Percentiles rank a stretch among this genome's conserved stretches.
phyloP scores from a whole-genome alignment of 2,797 vertebrate genomes.

The Geotria australis region DNA sequence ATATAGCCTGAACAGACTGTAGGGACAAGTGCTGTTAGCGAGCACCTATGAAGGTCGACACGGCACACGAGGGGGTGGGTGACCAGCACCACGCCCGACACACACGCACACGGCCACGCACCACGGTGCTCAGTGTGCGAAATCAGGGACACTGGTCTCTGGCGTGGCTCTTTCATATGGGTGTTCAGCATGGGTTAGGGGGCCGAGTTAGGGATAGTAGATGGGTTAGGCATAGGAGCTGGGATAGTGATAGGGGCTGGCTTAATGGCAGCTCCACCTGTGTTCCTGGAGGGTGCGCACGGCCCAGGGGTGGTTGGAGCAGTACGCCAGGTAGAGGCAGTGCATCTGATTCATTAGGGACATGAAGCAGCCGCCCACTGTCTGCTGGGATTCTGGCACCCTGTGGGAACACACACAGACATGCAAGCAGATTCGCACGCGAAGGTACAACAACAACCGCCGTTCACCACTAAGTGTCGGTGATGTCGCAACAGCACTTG shows the following conservation, averaged over 20 bases:
- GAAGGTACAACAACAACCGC: not conserved
- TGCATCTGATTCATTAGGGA: constrained; percentile 61
- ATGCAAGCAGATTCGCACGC: not conserved
- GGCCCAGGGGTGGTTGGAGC: constrained; percentile 65
- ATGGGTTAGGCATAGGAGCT: too few relatives aligned
- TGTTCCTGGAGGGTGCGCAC: constrained; percentile 71
- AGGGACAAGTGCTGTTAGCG: too few relatives aligned
- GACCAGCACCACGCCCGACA: too few relatives aligned
- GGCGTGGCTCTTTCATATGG: too few relatives aligned
- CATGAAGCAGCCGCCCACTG: constrained; percentile 48
- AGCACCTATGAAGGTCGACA: too few relatives aligned
- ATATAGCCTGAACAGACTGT: too few relatives aligned
- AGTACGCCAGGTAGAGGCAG: constrained; percentile 55
- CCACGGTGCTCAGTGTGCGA: not conserved
- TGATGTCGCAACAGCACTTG: too few relatives aligned
- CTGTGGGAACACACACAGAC: constrained; percentile 9
- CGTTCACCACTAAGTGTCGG: too few relatives aligned
- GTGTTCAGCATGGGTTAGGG: constrained; percentile 1
- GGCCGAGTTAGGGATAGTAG: too few relatives aligned
- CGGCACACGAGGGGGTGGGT: too few relatives aligned
- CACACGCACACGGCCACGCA: not conserved
- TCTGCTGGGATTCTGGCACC: constrained; percentile 57
- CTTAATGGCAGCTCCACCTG: constrained; percentile 16
- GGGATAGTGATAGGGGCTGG: too few relatives aligned
- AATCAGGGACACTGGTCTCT: too few relatives aligned